Percentiles rank a stretch among this genome's conserved stretches.
phyloP scores from a whole-genome alignment of 1,140 invertebrate species.

The Sminthurides bifidus region DNA sequence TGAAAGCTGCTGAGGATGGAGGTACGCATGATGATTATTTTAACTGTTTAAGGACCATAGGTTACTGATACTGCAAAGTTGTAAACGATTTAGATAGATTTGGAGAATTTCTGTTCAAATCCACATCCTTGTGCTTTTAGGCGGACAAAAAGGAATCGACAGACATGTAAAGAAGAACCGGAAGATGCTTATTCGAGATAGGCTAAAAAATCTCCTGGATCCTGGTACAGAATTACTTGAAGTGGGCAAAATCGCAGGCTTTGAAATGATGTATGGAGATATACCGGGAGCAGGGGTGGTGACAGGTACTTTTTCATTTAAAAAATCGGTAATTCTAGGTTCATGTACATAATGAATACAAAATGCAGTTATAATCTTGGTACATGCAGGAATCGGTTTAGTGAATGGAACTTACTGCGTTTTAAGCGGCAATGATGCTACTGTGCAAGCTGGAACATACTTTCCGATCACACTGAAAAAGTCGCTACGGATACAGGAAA shows the following conservation, averaged over 20 bases:
- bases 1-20: not conserved
- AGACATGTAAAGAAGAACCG: conserved; percentile 45
- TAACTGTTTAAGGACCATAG: not conserved
- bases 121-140: conserved; percentile 25
- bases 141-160: conserved; percentile 40
- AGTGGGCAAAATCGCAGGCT: conserved; percentile 51
- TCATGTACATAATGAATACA: no score
- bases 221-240: conserved; percentile 50
- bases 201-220: conserved; percentile 49
- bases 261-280: conserved; percentile 48
- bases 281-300: conserved; percentile 46
- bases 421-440: conserved; percentile 55
- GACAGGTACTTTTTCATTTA: conserved; percentile 11
- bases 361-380: not conserved
- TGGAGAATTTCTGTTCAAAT: not conserved
- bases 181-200: conserved; percentile 46
- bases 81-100: not conserved
- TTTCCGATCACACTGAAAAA: conserved; percentile 58
- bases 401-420: conserved; percentile 44
- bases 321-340: not conserved
- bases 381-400: conserved; percentile 47
- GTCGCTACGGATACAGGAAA: conserved; percentile 53
- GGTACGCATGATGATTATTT: not conserved
- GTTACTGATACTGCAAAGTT: not conserved
- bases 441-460: conserved; percentile 54